These are phyloP conservation scores for Julus scanicus DNA, from an alignment of 2,888 invertebrate species.

Conservation along the genomic window DNA sequence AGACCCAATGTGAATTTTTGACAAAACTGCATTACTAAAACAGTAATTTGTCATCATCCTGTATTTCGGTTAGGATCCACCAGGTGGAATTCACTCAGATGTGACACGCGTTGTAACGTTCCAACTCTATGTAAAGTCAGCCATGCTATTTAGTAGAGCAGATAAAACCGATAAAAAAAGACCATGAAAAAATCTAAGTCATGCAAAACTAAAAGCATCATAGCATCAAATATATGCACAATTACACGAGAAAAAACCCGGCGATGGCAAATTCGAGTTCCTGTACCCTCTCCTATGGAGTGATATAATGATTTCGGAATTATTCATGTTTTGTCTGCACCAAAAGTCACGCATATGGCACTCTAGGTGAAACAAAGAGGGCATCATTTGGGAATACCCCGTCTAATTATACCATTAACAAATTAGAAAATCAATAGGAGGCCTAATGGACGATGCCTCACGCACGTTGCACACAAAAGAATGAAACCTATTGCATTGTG, in stretches of 20 bases:
- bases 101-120: not conserved
- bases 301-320: conserved; percentile 44
- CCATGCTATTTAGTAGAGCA: not conserved
- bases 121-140: not conserved
- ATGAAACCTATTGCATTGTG: conserved; percentile 23
- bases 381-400: conserved; percentile 45
- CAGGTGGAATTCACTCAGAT: not conserved
- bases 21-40: too few relatives aligned
- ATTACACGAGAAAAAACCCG: conserved; percentile 26
- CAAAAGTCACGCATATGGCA: conserved; percentile 38
- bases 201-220: not conserved
- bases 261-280: not conserved
- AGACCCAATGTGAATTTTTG: too few relatives aligned
- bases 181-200: conserved; percentile 4
- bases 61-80: not conserved
- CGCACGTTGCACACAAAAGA: conserved; percentile 44
- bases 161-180: conserved; percentile 38
- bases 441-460: conserved; percentile 45
- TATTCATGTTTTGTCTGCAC: conserved; percentile 45
- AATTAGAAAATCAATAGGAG: conserved; percentile 47
- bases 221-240: not conserved
- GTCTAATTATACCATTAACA: conserved; percentile 45
- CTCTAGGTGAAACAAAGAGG: conserved; percentile 47
- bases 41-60: too few relatives aligned
- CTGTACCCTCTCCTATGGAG: conserved; percentile 37